Base-by-base conservation (phyloP, 2,888 invertebrate genomes). In the Lysandra coridon region DNA sequence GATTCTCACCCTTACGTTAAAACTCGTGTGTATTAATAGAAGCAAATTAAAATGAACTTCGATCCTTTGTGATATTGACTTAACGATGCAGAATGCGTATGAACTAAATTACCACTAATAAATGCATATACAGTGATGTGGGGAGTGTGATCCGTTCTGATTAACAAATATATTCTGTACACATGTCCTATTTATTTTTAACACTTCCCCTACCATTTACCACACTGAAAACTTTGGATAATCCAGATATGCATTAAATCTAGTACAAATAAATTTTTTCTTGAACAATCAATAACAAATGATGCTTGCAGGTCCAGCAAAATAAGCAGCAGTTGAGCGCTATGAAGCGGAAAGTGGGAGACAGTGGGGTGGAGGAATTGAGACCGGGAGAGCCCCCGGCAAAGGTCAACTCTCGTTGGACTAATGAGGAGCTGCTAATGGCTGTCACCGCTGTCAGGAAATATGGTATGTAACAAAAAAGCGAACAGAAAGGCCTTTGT, bases 291-390 rank as follows among this genome's bases (percentile, higher is more conserved):
- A 33, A 69, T 14, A 69, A 33, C 4, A 0, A 69, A 69, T 37
- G 5, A 33, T 69, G 33, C 33, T 69, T 69, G 40, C 78, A 99
- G 99, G 98, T 99, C 80, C 99, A 99, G 91, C 97, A 97, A 84
- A 98, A 99, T 91, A 99, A 99, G 88, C 99, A 99, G 90, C 96
- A 97, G 86, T 96, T 99, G 83, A 98, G 98, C 87, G 96, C 97
- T 75, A 95, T 98, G 88, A 98, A 98, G 89, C 96, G 97, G 80
- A 98, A 98, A 91, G 97, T 94, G 94, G 85, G 95, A 89, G 94
- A 94, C 80, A 82, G 89, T 1, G 93, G 93, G 0, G 93, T 97
- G 40, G 96, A 97, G 80, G 96, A 96, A 80, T 90, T 96, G 79
- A 95, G 96, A 86, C 95, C 95, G 64, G 94, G 94, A 1, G 96